Evolutionary conservation across 2,888 invertebrate genomes (phyloP).

Genomic region (Drosophila anomalata): DNA sequence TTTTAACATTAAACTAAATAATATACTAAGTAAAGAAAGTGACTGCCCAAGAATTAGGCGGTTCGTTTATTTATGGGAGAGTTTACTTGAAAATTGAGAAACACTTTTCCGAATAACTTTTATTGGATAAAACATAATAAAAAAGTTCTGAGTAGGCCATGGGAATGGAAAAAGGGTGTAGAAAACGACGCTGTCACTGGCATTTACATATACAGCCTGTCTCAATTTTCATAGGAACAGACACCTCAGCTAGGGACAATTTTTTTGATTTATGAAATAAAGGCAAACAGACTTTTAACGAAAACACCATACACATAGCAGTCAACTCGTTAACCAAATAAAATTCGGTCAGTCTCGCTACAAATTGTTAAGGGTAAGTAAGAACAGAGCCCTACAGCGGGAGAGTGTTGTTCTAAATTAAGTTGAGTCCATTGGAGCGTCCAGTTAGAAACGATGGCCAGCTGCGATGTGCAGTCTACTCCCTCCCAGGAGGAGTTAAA

Average conservation of each 20-base stretch:
- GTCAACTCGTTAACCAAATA: slow-evolving; percentile 16
- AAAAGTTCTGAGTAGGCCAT: slow-evolving; percentile 2
- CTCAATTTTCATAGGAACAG: slow-evolving; percentile 9
- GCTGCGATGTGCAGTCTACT: slow-evolving; percentile 50
- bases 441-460: slow-evolving; percentile 58
- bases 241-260: slow-evolving; percentile 18
- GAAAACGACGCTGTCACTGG: background rate
- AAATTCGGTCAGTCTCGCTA: slow-evolving; percentile 56
- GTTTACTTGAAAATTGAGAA: too few relatives aligned
- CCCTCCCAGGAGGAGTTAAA: slow-evolving; percentile 38
- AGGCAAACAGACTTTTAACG: slow-evolving; percentile 27
- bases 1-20: slow-evolving; percentile 29
- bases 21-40: slow-evolving; percentile 30
- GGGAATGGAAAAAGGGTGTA: background rate
- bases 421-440: slow-evolving; percentile 1
- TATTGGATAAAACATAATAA: too few relatives aligned
- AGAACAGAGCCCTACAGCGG: background rate
- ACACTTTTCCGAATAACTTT: too few relatives aligned
- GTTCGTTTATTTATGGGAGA: background rate
- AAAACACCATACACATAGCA: slow-evolving; percentile 33
- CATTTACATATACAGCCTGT: background rate
- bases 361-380: slow-evolving; percentile 60
- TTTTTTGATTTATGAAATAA: slow-evolving; percentile 5
- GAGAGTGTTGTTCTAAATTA: background rate
- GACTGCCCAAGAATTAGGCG: background rate